Evolutionary conservation across 2,797 vertebrate species (phyloP), one percentile per base, ranked within the genome.

Genomic region (Gastrophryne carolinensis): DNA sequence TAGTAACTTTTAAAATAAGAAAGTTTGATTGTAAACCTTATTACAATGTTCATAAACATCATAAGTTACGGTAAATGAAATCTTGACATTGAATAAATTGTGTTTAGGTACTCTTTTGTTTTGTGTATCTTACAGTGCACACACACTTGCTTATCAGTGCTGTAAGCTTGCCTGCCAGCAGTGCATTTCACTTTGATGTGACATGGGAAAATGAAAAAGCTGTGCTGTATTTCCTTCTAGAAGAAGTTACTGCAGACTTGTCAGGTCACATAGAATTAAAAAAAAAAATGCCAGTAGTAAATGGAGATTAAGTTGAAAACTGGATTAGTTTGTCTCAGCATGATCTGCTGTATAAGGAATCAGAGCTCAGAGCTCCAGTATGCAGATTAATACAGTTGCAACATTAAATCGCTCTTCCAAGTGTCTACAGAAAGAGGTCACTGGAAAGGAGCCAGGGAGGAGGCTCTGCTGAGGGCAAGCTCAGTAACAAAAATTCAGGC

Each of bases 311-410:
- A 72, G 37, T 70, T 58, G 72, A 75, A 65, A 61, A 57, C 39
- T 61, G 78, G 72, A 75, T 79, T 79, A 75, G 61, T 65, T 53
- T 60, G 66, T 75, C 61, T 70, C 72, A 64, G 39, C 72, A 70
- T 50, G 78, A 79, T 79, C 35, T 69, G 32, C 39, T 69, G 56
- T 57, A 67, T 69, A 79, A 72, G 72, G 56, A 37, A 71, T 69
- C 72, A 78, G 37, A 61, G 64, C 64, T 54, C 34, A 15, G 15
- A 19, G 29, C 67, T 66, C 9, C 44, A 47, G 44, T 47, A 47
- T 50, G 52, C 50, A 41, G 72, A 53, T 75, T 74, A 0, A 0
- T 13, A 69, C 44, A 62, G 58, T 52, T 73, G 68, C 19, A 70
- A 63, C 34, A 66, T 67, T 54, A 76, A 76, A 70, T 75, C 34